Conservation (phyloP, 2,113 vertebrate genomes). For the Poeciliopsis prolifica region DNA sequence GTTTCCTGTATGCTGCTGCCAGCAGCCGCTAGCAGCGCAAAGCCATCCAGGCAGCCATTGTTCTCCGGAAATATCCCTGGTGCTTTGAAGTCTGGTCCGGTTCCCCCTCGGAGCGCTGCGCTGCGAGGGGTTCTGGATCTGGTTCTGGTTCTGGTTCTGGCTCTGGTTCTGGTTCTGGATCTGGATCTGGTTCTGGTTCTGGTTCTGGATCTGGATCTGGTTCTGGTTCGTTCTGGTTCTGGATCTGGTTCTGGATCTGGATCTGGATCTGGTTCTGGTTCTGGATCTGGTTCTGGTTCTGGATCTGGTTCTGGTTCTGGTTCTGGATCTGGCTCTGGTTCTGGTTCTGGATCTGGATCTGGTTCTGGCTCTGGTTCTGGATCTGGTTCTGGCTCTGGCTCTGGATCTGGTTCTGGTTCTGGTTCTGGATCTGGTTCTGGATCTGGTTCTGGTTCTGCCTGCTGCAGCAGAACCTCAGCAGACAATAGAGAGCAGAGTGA, state of each 20-base stretch:
- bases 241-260: not conserved
- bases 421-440: not conserved
- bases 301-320: not conserved
- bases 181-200: too few relatives aligned
- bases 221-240: too few relatives aligned
- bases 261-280: too few relatives aligned
- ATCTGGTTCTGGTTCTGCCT: too few relatives aligned
- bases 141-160: not conserved
- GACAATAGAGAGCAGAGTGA: too few relatives aligned
- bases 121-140: too few relatives aligned
- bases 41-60: constrained; percentile 65
- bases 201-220: too few relatives aligned
- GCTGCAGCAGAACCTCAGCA: too few relatives aligned
- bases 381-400: not conserved
- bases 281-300: too few relatives aligned
- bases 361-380: too few relatives aligned
- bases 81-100: constrained; percentile 13
- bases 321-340: not conserved
- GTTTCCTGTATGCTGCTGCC: constrained; percentile 65
- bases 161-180: not conserved
- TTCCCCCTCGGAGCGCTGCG: not conserved
- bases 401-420: too few relatives aligned
- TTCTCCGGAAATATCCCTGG: constrained; percentile 67
- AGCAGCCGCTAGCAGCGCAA: constrained; percentile 31
- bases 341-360: not conserved